Conservation (phyloP, 2,797 vertebrate genomes). For the Pantherophis alleghaniensis region DNA sequence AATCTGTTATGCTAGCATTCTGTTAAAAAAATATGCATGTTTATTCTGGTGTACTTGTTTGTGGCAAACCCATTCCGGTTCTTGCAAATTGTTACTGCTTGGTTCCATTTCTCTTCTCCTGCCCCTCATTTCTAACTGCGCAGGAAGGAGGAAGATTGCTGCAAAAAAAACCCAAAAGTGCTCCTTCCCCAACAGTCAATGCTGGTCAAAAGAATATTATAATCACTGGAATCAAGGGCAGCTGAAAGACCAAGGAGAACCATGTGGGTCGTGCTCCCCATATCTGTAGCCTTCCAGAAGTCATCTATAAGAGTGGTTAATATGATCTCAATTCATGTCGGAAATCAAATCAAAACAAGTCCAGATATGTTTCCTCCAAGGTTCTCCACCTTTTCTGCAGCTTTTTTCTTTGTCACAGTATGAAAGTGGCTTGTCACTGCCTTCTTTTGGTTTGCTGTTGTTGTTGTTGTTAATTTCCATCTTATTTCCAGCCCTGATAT, state of each 20-base stretch:
- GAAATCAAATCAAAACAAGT: neutral
- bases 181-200: neutral
- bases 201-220: neutral
- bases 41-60: neutral
- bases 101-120: neutral
- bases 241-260: neutral
- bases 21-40: neutral
- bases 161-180: neutral
- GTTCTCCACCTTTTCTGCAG: neutral
- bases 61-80: neutral
- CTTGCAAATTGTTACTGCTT: neutral
- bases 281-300: neutral
- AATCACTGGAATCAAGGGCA: neutral
- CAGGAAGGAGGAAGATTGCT: neutral
- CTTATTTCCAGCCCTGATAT: neutral
- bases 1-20: neutral
- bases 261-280: neutral
- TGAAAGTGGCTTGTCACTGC: neutral
- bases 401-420: neutral
- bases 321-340: neutral
- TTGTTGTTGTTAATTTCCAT: neutral
- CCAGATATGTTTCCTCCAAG: neutral
- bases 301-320: neutral
- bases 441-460: neutral
- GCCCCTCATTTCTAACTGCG: neutral